phyloP scores from a whole-genome alignment of 2,113 vertebrate species.

The Bubo blakistoni region DNA sequence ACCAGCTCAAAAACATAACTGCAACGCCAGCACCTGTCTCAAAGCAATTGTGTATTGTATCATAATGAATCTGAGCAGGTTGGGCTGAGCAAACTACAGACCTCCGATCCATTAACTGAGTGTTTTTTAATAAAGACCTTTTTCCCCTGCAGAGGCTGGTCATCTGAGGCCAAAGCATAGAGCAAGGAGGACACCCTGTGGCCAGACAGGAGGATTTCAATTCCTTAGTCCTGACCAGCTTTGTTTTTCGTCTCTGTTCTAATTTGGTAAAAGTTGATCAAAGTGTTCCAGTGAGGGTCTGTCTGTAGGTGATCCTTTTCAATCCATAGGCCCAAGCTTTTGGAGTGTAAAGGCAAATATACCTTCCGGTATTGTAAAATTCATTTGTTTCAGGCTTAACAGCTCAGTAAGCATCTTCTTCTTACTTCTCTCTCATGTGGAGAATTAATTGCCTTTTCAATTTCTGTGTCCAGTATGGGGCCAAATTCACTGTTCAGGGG shows the following conservation, averaged over 20 bases:
- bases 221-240: background rate
- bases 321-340: rapidly evolving
- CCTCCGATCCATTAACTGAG: background rate
- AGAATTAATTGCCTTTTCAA: background rate
- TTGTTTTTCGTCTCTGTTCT: background rate
- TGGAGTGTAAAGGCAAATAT: background rate
- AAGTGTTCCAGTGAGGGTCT: background rate
- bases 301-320: background rate
- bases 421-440: background rate
- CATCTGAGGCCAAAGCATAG: background rate
- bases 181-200: conserved; percentile 63
- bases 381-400: background rate
- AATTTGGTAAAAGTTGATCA: background rate
- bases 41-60: background rate
- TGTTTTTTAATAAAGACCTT: background rate
- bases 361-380: background rate
- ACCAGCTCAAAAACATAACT: background rate
- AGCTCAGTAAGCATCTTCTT: background rate
- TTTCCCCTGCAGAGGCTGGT: background rate
- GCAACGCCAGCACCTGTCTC: background rate
- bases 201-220: conserved; percentile 16
- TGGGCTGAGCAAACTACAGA: background rate
- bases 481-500: background rate
- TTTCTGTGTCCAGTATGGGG: background rate
- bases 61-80: background rate